Evolutionary conservation across 2,113 vertebrate genomes (phyloP).

Genomic region (Alosa alosa): DNA sequence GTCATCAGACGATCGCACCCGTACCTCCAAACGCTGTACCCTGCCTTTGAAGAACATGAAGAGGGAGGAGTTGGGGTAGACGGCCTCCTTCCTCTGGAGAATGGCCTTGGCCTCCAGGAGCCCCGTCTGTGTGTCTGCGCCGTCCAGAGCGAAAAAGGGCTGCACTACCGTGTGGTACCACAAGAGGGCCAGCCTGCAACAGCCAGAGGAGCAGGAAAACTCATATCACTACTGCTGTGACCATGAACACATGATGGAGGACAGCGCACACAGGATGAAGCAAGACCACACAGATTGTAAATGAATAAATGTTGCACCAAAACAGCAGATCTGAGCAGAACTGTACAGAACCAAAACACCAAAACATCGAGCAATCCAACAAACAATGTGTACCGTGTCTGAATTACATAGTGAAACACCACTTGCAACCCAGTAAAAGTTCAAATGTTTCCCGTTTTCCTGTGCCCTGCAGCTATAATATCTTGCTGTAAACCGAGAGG

Average conservation of each 20-base stretch:
- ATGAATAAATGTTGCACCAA: too few relatives aligned
- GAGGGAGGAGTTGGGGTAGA: conserved; percentile 91
- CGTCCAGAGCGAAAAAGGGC: conserved; percentile 92
- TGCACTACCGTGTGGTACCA: conserved; percentile 96
- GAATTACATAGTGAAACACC: too few relatives aligned
- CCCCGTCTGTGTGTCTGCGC: conserved; percentile 83
- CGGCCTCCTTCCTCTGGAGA: conserved; percentile 83
- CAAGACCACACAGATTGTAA: not conserved
- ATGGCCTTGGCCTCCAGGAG: conserved; percentile 89
- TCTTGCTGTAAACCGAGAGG: not conserved
- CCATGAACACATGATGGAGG: conserved; percentile 68
- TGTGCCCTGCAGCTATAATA: not conserved
- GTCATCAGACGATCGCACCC: not conserved
- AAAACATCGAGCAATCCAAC: not conserved
- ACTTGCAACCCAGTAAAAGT: not conserved
- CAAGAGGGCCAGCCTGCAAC: conserved; percentile 81
- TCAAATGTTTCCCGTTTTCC: not conserved
- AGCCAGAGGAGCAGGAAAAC: conserved; percentile 79
- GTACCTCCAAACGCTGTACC: conserved; percentile 90
- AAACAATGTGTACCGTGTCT: not conserved
- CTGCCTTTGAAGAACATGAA: conserved; percentile 97
- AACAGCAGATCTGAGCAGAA: too few relatives aligned
- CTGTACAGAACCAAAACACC: not conserved
- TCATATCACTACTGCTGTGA: conserved; percentile 98
- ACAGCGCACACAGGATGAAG: not conserved